phyloP scores from a whole-genome alignment of 2,113 vertebrate genomes.

The Ophthalmolycus amberensis region DNA sequence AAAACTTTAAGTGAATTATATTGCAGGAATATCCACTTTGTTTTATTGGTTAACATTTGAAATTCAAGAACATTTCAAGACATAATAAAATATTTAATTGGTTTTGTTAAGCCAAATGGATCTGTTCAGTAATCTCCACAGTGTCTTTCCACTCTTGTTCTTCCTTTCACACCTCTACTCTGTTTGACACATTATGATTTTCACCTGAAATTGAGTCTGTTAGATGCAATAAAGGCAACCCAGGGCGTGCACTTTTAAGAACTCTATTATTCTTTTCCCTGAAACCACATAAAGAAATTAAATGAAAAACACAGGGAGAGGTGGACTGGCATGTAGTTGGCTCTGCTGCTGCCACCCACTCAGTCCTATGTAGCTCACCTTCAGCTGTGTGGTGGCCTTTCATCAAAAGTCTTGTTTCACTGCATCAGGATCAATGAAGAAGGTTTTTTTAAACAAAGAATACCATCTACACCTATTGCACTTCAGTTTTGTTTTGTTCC shows the following conservation, averaged over 20 bases:
- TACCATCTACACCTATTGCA: neutral
- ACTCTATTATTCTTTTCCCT: neutral
- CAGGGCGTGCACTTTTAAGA: neutral
- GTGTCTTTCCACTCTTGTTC: neutral
- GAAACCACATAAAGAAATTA: constrained; percentile 10
- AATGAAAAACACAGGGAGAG: neutral
- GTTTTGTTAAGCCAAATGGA: neutral
- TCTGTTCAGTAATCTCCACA: neutral
- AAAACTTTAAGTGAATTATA: neutral
- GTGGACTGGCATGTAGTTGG: neutral
- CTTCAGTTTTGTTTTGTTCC: neutral
- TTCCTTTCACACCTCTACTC: constrained; percentile 5
- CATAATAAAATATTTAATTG: neutral
- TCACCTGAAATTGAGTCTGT: constrained; percentile 1
- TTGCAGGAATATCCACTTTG: neutral
- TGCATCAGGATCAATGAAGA: neutral
- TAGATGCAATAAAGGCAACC: neutral
- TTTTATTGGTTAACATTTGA: neutral
- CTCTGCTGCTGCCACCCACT: constrained; percentile 35
- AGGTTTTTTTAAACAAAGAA: neutral
- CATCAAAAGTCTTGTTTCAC: neutral
- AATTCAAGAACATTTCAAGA: neutral
- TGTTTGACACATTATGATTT: neutral
- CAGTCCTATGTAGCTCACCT: constrained; percentile 20
- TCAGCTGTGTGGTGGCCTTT: constrained; percentile 26